A percentile compares a stretch with the other conserved stretches of the same genome.
phyloP scores from a whole-genome alignment of 2,888 invertebrate species.

The Scaptomyza tumidula region DNA sequence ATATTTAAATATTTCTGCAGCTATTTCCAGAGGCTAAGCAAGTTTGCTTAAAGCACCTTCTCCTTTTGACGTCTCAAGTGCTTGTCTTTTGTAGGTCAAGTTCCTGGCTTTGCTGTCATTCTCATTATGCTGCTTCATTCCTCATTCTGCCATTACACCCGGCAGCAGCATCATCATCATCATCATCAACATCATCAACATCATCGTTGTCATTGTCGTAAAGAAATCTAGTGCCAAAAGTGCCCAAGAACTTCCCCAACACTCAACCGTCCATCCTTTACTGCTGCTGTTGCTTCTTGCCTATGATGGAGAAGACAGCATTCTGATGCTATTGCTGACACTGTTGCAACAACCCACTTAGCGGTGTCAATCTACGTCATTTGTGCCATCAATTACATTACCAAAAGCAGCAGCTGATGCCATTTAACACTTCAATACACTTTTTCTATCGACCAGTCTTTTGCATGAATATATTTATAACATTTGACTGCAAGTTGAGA shows the following conservation, averaged over 20 bases:
- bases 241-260: slow-evolving; percentile 47
- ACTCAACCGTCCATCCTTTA: slow-evolving; percentile 12
- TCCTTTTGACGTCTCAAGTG: slow-evolving; percentile 55
- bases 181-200: slow-evolving; percentile 21
- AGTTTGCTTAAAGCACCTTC: slow-evolving; percentile 21
- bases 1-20: slow-evolving; percentile 44
- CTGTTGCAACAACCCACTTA: slow-evolving; percentile 24
- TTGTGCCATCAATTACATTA: slow-evolving; percentile 50
- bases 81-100: slow-evolving; percentile 67
- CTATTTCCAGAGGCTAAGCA: slow-evolving; percentile 22
- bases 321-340: slow-evolving; percentile 1
- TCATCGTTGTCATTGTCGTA: slow-evolving; percentile 49
- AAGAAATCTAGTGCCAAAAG: slow-evolving; percentile 54
- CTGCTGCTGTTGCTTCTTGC: background rate
- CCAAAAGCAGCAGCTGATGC: slow-evolving; percentile 13
- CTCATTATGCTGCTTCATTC: slow-evolving; percentile 27
- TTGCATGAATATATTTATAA: slow-evolving; percentile 22
- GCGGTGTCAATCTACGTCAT: slow-evolving; percentile 27
- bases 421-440: slow-evolving; percentile 8
- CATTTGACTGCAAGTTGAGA: slow-evolving; percentile 18
- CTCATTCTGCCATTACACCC: slow-evolving; percentile 9
- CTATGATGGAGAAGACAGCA: background rate
- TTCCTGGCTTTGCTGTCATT: slow-evolving; percentile 26
- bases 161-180: slow-evolving; percentile 22
- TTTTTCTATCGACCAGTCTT: background rate